Evolutionary conservation across 2,113 vertebrate species (phyloP).

Genomic region (Calidris pygmaea): DNA sequence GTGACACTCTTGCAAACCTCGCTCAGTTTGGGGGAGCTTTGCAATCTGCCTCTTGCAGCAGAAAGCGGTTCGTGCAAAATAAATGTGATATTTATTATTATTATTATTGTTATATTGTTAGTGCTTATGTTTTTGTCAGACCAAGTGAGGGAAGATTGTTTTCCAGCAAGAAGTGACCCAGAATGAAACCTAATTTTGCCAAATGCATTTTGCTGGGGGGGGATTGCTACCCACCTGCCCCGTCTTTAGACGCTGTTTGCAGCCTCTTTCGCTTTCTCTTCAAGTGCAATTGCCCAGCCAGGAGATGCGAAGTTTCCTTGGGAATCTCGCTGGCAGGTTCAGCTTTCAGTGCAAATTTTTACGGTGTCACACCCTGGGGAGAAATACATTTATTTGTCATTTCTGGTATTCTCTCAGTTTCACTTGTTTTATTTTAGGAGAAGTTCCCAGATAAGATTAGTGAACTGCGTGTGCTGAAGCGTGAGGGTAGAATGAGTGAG

Average conservation of each 20-base stretch:
- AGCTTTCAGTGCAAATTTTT: neutral
- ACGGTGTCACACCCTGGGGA: neutral
- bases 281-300: neutral
- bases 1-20: neutral
- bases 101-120: neutral
- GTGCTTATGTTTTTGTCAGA: neutral
- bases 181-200: neutral
- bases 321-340: neutral
- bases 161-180: neutral
- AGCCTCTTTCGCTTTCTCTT: neutral
- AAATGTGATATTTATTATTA: neutral
- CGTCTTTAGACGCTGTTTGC: neutral
- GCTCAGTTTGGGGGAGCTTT: rapidly evolving
- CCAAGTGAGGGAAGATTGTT: neutral
- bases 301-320: neutral
- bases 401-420: neutral
- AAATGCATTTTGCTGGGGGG: neutral
- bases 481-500: neutral
- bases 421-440: neutral
- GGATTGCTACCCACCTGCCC: neutral
- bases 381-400: neutral
- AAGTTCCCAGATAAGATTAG: neutral
- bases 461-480: neutral
- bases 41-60: neutral
- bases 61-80: neutral